phyloP scores from a whole-genome alignment of 2,888 invertebrate genomes.

The Malthinus seriepunctatus region DNA sequence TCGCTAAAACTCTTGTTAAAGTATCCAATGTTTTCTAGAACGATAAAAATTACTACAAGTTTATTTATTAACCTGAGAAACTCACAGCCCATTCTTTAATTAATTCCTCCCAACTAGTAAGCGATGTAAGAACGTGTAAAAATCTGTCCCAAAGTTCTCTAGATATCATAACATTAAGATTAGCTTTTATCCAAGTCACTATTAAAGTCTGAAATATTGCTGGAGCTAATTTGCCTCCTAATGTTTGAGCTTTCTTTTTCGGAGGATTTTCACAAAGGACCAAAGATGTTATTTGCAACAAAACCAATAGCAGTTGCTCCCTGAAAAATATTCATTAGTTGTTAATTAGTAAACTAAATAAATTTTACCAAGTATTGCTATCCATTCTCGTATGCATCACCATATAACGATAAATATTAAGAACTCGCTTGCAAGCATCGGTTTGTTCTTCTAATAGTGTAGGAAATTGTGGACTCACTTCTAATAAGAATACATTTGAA shows the following conservation, averaged over 20 bases:
- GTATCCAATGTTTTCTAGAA: slow-evolving; percentile 94
- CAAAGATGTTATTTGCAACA: slow-evolving; percentile 89
- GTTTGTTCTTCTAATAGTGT: slow-evolving; percentile 88
- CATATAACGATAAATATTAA: slow-evolving; percentile 95
- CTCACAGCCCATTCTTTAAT: slow-evolving; percentile 95
- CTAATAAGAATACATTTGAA: slow-evolving; percentile 88
- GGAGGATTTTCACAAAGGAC: slow-evolving; percentile 81
- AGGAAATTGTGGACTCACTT: slow-evolving; percentile 64
- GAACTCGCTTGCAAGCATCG: slow-evolving; percentile 92
- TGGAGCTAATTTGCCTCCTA: slow-evolving; percentile 81
- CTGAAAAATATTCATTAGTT: slow-evolving; percentile 53
- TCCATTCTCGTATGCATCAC: slow-evolving; percentile 97
- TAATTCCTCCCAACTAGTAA: slow-evolving; percentile 93
- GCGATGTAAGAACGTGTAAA: slow-evolving; percentile 79
- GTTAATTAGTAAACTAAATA: not conserved
- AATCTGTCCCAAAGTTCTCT: slow-evolving; percentile 93
- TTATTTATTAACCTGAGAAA: slow-evolving; percentile 31
- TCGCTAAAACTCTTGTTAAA: slow-evolving; percentile 89
- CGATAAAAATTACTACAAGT: not conserved
- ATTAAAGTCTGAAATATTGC: slow-evolving; percentile 92
- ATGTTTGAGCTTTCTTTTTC: slow-evolving; percentile 73
- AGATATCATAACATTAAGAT: slow-evolving; percentile 89
- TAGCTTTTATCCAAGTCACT: slow-evolving; percentile 98
- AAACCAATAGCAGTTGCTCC: slow-evolving; percentile 84
- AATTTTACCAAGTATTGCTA: slow-evolving; percentile 79